phyloP scores from a whole-genome alignment of 2,797 vertebrate species.

The Girardinus metallicus region DNA sequence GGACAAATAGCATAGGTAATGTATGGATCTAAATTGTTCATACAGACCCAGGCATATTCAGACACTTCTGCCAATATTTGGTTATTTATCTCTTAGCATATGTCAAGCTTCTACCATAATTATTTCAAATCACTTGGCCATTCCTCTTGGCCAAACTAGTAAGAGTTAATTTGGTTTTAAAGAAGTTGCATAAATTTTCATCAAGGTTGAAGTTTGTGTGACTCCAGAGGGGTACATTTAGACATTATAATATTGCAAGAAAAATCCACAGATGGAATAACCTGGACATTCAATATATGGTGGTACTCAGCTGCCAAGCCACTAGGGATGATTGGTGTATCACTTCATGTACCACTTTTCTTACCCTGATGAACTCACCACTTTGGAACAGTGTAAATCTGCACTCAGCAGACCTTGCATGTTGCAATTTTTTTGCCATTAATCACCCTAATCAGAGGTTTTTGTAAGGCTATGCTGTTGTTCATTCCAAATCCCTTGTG shows the following conservation, averaged over 20 bases:
- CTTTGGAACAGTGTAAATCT: background rate
- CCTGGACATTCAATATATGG: background rate
- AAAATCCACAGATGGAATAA: background rate
- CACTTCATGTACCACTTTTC: background rate
- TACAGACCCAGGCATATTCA: background rate
- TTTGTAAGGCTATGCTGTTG: background rate
- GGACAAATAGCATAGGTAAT: background rate
- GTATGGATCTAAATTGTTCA: background rate
- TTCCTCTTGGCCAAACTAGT: background rate
- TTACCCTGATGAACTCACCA: background rate
- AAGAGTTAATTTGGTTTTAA: background rate
- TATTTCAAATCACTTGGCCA: background rate
- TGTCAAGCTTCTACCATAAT: background rate
- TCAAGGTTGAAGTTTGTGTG: background rate
- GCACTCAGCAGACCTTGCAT: background rate
- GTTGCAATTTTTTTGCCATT: background rate
- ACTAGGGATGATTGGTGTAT: background rate
- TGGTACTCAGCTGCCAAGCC: background rate
- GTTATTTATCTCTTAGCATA: background rate
- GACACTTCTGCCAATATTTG: background rate
- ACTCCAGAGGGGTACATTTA: background rate
- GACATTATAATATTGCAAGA: background rate
- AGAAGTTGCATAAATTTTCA: background rate
- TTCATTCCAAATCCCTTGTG: background rate
- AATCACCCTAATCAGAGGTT: background rate